Evolutionary conservation across 1,140 invertebrate genomes (phyloP), one percentile per base, ranked within the genome.

Genomic region (Gonatopus flavifemur): DNA sequence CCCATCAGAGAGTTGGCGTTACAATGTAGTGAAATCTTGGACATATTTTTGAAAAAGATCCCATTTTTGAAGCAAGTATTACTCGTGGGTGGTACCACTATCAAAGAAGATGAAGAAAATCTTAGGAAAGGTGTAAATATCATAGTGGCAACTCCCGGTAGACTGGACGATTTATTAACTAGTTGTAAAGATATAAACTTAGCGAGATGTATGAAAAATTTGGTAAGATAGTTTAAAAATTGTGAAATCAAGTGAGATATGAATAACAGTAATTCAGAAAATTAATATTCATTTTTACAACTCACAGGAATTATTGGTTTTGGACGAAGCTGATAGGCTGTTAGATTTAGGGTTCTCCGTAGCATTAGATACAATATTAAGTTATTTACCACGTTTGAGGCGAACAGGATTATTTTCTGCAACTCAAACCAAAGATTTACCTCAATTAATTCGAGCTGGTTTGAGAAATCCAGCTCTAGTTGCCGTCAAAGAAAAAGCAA

Each of bases 341-440:
- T 75, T 98, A 28, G 94, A 96, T 67, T 80, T 97, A 55, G 96
- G 96, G 3, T 99, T 98, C 77, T 88, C 90, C 66, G 78, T 82
- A 7, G 86, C 88, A n/a, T 77, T 99, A 1, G 93, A 93, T 57
- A 90, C 87, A 31, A 98, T 99, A 63, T 80, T 99, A 0, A 85
- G 86, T 63, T 93, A 89, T 74, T 76, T 99, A 35, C 97, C 98
- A 0, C 88, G 95, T 44, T 93, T 97, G 67, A 77, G 98, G 57
- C 81, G 95, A 65, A 99, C 98, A 1, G 95, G 95, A 0, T 80
- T 99, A 15, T 99, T 99, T 79, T 99, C 96, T 20, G 98, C 98
- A 5, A 99, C 98, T 13, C 96, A 98, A 77, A 98, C 96, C 0
- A 94, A 94, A 71, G 91, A 98, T 79, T 81, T 99, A 1, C 86